Percentiles rank a stretch among this genome's conserved stretches.
phyloP scores from a whole-genome alignment of 2,797 vertebrate species.

The Cynopterus sphinx region DNA sequence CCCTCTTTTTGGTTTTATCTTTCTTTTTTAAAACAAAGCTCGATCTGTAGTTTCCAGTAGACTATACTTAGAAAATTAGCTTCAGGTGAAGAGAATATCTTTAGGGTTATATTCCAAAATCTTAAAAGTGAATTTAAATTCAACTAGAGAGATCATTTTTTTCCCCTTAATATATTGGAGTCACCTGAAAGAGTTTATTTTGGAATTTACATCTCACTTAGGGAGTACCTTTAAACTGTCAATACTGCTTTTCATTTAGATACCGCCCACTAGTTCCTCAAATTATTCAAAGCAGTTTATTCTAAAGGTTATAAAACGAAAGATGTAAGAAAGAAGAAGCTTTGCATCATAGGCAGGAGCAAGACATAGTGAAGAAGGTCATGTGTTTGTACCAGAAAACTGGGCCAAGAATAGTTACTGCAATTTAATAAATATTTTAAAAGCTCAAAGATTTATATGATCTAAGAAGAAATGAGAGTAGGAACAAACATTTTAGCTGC shows the following conservation, averaged over 20 bases:
- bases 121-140: conserved; percentile 54
- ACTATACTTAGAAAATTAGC: conserved; percentile 55
- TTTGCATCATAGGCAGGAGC: neutral
- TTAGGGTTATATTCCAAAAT: conserved; percentile 36
- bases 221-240: conserved; percentile 24
- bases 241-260: neutral
- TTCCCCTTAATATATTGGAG: neutral
- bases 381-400: neutral
- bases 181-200: neutral
- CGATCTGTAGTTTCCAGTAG: conserved; percentile 11
- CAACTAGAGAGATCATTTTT: neutral
- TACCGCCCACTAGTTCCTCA: neutral
- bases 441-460: neutral
- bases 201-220: conserved; percentile 42
- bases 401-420: neutral
- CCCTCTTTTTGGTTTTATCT: neutral
- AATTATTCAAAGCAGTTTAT: conserved; percentile 22
- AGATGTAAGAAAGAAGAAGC: neutral
- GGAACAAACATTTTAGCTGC: neutral
- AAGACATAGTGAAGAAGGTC: neutral
- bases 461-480: neutral
- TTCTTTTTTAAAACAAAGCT: neutral
- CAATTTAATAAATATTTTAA: neutral
- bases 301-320: neutral
- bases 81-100: conserved; percentile 42